These are phyloP conservation scores for Caenorhabditis uteleia DNA, from an alignment of 2,888 invertebrate species.

Conservation along the genomic window DNA sequence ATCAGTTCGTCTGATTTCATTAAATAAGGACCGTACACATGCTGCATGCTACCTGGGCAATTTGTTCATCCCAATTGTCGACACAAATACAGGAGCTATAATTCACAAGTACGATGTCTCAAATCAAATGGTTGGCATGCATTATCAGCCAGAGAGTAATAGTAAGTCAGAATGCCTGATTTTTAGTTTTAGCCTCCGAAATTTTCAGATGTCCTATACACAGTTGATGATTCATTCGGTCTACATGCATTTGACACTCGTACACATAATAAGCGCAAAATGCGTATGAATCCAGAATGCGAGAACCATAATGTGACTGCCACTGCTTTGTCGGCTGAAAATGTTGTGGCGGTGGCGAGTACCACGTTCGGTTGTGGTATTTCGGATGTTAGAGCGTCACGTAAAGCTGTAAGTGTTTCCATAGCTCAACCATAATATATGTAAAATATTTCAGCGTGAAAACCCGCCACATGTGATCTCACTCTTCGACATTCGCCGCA, in stretches of 20 bases:
- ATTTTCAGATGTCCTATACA: constrained; percentile 33
- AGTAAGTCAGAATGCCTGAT: constrained; percentile 8
- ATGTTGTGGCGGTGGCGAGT: constrained; percentile 38
- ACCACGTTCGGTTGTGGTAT: constrained; percentile 35
- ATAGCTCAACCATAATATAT: not conserved
- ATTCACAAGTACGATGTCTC: constrained; percentile 5
- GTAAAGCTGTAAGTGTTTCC: constrained; percentile 3
- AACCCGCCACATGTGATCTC: constrained; percentile 29
- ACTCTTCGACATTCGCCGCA: constrained; percentile 36
- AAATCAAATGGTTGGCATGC: constrained; percentile 24
- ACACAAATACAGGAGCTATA: constrained; percentile 4
- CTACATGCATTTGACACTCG: constrained; percentile 41
- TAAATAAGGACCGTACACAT: constrained; percentile 7
- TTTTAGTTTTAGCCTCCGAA: no score
- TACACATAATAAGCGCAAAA: constrained; percentile 34
- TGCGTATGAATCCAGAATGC: constrained; percentile 40
- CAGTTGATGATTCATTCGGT: constrained; percentile 44
- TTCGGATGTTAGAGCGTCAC: constrained; percentile 26
- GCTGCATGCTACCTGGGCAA: constrained; percentile 17
- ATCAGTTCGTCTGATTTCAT: constrained; percentile 6
- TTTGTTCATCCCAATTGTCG: constrained; percentile 29
- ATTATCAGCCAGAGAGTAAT: constrained; percentile 9
- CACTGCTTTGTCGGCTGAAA: constrained; percentile 29
- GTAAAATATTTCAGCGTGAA: constrained; percentile 8
- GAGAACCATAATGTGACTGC: constrained; percentile 41